These are phyloP conservation scores for Colletes collaris DNA, from an alignment of 2,888 invertebrate species.

Conservation along the genomic window DNA sequence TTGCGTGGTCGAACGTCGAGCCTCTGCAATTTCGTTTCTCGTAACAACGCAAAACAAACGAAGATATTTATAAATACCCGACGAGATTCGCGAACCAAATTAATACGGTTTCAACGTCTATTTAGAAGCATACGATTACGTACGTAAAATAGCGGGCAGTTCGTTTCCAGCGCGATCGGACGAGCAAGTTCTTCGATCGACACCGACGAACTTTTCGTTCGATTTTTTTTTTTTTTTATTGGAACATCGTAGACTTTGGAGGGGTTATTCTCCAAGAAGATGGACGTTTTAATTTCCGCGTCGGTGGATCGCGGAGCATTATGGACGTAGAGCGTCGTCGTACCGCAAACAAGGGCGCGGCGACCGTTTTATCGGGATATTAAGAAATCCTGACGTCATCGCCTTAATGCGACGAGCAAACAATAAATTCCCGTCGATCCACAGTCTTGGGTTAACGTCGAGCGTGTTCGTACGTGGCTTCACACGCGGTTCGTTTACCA, in stretches of 20 bases:
- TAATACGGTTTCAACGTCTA: too few species aligned
- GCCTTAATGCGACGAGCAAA: slow-evolving; percentile 33
- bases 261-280: neutral
- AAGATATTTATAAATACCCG: too few species aligned
- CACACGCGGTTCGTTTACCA: neutral
- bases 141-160: too few species aligned
- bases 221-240: too few species aligned
- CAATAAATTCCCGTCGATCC: slow-evolving; percentile 21
- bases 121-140: too few species aligned
- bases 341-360: slow-evolving; percentile 53
- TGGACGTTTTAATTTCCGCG: neutral
- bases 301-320: too few species aligned
- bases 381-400: slow-evolving; percentile 50
- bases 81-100: too few species aligned
- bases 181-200: too few species aligned
- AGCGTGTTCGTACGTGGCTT: neutral
- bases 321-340: neutral
- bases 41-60: too few species aligned
- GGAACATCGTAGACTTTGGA: too few species aligned
- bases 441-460: neutral
- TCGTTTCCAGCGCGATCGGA: too few species aligned
- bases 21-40: slow-evolving; percentile 6
- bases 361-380: slow-evolving; percentile 38
- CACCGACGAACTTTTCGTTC: too few species aligned
- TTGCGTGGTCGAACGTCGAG: neutral